These are phyloP conservation scores for Coregonus suidteri DNA, from an alignment of 2,797 vertebrate species.

Conservation along the genomic window DNA sequence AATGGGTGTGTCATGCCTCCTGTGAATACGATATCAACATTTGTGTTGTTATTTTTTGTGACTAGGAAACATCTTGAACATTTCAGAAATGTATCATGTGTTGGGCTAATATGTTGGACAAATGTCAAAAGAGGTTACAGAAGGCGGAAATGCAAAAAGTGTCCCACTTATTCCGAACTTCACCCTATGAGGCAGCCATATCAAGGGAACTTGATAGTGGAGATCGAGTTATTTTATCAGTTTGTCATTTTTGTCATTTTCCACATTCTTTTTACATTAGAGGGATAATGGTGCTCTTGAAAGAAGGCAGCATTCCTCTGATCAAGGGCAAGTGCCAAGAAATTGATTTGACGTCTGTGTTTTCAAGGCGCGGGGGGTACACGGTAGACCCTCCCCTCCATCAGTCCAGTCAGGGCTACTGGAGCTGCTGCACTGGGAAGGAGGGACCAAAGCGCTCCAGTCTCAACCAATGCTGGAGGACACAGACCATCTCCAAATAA, in stretches of 20 bases:
- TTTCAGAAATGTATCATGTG: too few relatives aligned
- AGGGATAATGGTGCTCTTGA: conserved; percentile 35
- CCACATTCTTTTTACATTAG: not conserved
- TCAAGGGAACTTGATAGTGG: conserved; percentile 4
- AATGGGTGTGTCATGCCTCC: too few relatives aligned
- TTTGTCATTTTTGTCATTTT: not conserved
- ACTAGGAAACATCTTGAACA: too few relatives aligned
- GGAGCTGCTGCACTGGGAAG: too few relatives aligned
- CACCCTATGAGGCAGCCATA: not conserved
- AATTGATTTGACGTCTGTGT: conserved; percentile 1
- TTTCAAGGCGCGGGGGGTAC: not conserved
- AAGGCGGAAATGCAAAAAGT: too few relatives aligned
- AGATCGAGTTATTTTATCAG: conserved; percentile 1
- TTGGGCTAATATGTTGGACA: too few relatives aligned
- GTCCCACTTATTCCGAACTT: too few relatives aligned
- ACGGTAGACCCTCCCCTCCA: not conserved
- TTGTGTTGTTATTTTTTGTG: too few relatives aligned
- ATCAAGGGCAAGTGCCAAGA: conserved; percentile 18
- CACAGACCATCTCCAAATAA: conserved; percentile 5
- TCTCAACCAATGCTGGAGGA: not conserved
- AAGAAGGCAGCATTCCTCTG: conserved; percentile 37
- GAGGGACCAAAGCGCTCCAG: not conserved
- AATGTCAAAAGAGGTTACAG: too few relatives aligned
- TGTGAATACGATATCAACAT: too few relatives aligned
- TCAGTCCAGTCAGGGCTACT: not conserved